Conservation (phyloP, 2,113 vertebrate genomes). For the Morone saxatilis region DNA sequence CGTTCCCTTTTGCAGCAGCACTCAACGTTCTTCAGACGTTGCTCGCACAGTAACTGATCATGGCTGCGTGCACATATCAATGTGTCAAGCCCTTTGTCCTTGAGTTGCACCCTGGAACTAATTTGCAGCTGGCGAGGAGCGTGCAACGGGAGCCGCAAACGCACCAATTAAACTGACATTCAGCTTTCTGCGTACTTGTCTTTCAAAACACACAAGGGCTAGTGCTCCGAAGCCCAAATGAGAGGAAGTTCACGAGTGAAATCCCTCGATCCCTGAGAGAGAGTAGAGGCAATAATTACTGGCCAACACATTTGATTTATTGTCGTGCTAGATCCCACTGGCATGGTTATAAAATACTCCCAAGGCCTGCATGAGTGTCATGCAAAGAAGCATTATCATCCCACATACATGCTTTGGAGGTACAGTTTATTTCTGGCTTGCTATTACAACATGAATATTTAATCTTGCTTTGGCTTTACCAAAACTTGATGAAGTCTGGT, state of each 20-base stretch:
- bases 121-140: constrained; percentile 68
- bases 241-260: constrained; percentile 67
- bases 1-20: constrained; percentile 26
- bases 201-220: constrained; percentile 68
- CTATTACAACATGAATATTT: constrained; percentile 40
- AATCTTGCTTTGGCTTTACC: constrained; percentile 12
- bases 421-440: constrained; percentile 24
- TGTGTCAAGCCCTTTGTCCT: constrained; percentile 77
- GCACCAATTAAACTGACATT: constrained; percentile 78
- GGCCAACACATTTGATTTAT: constrained; percentile 71
- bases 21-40: constrained; percentile 26
- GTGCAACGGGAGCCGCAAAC: constrained; percentile 59
- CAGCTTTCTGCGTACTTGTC: constrained; percentile 73
- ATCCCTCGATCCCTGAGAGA: constrained; percentile 65
- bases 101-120: constrained; percentile 69
- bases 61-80: constrained; percentile 65
- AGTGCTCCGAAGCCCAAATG: constrained; percentile 23
- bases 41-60: constrained; percentile 52
- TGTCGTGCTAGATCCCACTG: constrained; percentile 39
- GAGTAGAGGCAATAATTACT: constrained; percentile 73
- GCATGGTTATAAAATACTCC: constrained; percentile 61
- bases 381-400: constrained; percentile 47
- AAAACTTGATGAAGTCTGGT: neutral
- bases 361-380: constrained; percentile 39
- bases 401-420: constrained; percentile 3